Percentiles rank a stretch among this genome's conserved stretches.
Conservation (phyloP, 2,113 vertebrate genomes). For the Pristiophorus japonicus region DNA sequence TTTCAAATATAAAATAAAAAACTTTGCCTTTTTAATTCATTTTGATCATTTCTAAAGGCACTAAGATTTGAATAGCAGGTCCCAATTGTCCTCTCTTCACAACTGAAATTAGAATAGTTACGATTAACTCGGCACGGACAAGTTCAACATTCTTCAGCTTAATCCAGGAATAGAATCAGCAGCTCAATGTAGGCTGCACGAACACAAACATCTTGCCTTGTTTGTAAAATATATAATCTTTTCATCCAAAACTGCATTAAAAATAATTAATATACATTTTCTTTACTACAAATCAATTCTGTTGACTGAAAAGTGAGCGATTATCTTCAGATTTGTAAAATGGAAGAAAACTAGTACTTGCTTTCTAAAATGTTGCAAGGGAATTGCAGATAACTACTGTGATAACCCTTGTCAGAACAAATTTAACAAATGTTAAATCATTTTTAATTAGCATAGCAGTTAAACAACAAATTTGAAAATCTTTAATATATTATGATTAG, state of each 20-base stretch:
- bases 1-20: constrained; percentile 74
- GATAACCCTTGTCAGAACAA: not conserved
- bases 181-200: not conserved
- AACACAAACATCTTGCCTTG: not conserved
- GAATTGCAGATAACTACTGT: not conserved
- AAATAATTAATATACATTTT: not conserved
- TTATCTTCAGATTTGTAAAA: not conserved
- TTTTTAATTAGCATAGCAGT: not conserved
- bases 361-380: not conserved
- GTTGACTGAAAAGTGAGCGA: not conserved
- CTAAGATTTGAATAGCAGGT: constrained; percentile 61
- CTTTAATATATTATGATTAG: no score
- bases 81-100: constrained; percentile 60
- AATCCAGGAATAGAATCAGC: constrained; percentile 6
- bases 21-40: constrained; percentile 56
- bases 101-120: constrained; percentile 77
- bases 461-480: not conserved
- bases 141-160: constrained; percentile 21
- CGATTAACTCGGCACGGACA: constrained; percentile 60
- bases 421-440: not conserved
- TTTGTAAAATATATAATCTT: not conserved
- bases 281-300: not conserved
- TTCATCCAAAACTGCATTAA: not conserved
- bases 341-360: not conserved
- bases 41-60: constrained; percentile 69